phyloP scores from a whole-genome alignment of 2,888 invertebrate species.

The Agrilus mali region DNA sequence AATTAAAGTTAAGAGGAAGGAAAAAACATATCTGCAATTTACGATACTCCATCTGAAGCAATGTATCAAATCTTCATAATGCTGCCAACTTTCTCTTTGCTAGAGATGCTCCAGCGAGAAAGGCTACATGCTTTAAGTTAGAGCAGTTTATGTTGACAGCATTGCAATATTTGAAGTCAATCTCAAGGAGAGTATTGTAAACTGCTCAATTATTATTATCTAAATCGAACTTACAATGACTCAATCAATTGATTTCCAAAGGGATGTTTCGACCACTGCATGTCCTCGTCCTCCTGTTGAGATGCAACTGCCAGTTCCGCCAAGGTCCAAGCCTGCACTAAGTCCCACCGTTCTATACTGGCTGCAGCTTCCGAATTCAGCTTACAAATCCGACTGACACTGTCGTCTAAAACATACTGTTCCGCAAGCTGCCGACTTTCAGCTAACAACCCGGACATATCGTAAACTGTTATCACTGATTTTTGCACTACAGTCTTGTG shows the following conservation, averaged over 20 bases:
- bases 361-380: conserved; percentile 70
- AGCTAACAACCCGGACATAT: conserved; percentile 61
- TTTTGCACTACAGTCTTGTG: conserved; percentile 21
- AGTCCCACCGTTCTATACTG: conserved; percentile 60
- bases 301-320: conserved; percentile 54
- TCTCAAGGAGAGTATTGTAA: no score
- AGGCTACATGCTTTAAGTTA: no score
- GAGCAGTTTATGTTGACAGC: no score
- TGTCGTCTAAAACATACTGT: conserved; percentile 58
- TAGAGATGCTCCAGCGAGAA: no score
- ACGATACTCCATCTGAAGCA: no score
- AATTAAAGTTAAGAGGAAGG: neutral
- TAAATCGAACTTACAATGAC: conserved; percentile 54
- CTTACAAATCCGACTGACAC: conserved; percentile 56
- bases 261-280: conserved; percentile 73
- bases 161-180: no score
- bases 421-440: conserved; percentile 71
- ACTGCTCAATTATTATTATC: neutral
- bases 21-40: no score
- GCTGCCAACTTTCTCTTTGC: no score
- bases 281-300: conserved; percentile 44
- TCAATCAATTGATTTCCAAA: conserved; percentile 77
- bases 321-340: conserved; percentile 80
- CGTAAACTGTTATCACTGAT: conserved; percentile 61
- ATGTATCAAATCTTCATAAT: no score